Conservation (phyloP, 1,140 invertebrate genomes). For the Tetragonula clypearis region DNA sequence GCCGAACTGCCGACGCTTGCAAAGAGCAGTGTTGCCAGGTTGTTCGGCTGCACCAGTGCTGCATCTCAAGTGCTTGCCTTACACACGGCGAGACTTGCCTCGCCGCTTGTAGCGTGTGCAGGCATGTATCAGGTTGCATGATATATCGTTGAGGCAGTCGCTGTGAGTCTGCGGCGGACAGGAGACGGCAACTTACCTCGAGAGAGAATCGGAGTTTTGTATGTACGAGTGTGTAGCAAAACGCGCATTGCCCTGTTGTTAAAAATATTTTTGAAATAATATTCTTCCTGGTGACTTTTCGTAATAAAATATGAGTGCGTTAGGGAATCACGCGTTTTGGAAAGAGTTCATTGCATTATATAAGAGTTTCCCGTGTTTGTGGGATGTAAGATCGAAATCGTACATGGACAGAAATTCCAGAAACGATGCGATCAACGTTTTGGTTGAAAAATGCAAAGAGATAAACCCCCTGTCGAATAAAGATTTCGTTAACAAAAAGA, state of each 20-base stretch:
- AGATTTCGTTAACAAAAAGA: conserved; percentile 1
- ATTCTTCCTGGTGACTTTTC: neutral
- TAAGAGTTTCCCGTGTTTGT: neutral
- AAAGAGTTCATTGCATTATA: neutral
- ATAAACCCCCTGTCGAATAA: neutral
- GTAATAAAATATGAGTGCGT: neutral
- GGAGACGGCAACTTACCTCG: neutral
- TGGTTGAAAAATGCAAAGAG: neutral
- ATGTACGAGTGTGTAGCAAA: neutral
- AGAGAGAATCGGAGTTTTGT: neutral
- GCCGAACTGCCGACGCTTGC: neutral
- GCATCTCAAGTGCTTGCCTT: neutral
- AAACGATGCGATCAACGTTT: neutral
- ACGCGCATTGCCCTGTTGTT: neutral
- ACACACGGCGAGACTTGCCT: neutral
- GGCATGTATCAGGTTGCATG: neutral
- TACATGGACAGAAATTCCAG: neutral
- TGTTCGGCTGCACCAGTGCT: neutral
- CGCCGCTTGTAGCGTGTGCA: neutral
- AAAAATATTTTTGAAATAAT: too few relatives aligned
- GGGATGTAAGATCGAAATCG: neutral
- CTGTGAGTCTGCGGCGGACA: neutral
- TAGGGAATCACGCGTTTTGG: neutral
- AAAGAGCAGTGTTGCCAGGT: neutral
- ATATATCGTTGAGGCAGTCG: neutral